Conservation (phyloP, 1,140 invertebrate species). For the Drosophila triauraria region DNA sequence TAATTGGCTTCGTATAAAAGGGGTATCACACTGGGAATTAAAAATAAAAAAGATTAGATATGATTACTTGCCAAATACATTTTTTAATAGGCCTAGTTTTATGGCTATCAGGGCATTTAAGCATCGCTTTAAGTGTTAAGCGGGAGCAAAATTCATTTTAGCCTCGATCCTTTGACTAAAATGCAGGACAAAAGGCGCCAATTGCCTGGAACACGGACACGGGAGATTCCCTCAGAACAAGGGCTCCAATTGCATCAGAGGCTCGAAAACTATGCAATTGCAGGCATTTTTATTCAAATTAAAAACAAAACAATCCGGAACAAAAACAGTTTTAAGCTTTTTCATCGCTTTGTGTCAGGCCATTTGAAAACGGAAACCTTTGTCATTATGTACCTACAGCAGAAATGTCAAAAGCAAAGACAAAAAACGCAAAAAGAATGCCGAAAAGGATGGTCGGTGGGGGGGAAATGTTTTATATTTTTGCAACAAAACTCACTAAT, state of each 20-base stretch:
- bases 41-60: neutral
- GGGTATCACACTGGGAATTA: neutral
- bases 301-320: slow-evolving; percentile 35
- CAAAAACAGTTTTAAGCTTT: slow-evolving; percentile 63
- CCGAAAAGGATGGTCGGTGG: slow-evolving; percentile 21
- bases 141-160: neutral
- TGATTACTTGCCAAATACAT: too few relatives aligned
- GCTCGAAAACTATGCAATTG: slow-evolving; percentile 52
- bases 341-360: slow-evolving; percentile 46
- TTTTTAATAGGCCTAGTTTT: too few relatives aligned
- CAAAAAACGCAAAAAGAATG: slow-evolving; percentile 43
- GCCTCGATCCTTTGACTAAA: neutral
- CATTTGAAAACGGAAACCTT: slow-evolving; percentile 74
- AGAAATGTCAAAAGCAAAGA: slow-evolving; percentile 54
- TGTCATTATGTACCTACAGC: slow-evolving; percentile 71
- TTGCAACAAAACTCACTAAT: slow-evolving; percentile 78
- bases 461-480: slow-evolving; percentile 70
- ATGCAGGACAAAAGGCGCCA: slow-evolving; percentile 7
- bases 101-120: neutral
- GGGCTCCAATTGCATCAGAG: slow-evolving; percentile 43
- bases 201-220: slow-evolving; percentile 35
- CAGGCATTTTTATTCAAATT: slow-evolving; percentile 67
- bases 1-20: slow-evolving; percentile 5
- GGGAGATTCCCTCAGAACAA: slow-evolving; percentile 28
- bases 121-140: neutral